phyloP scores from a whole-genome alignment of 2,888 invertebrate species.

The Oscheius onirici region DNA sequence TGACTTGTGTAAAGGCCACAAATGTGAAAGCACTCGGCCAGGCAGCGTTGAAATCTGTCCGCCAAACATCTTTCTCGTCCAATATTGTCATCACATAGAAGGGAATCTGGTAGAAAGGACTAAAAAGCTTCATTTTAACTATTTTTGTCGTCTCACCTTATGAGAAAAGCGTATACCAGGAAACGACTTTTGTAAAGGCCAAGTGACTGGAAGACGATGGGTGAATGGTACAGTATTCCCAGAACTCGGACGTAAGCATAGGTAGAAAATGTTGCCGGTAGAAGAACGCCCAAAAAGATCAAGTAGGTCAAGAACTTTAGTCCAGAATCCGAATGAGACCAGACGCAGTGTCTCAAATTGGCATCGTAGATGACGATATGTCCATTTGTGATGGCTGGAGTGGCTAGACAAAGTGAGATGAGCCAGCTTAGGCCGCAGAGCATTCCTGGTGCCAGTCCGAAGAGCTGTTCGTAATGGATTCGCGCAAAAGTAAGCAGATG shows the following conservation, averaged over 20 bases:
- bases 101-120: slow-evolving; percentile 68
- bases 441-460: slow-evolving; percentile 66
- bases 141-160: slow-evolving; percentile 48
- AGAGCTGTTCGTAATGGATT: slow-evolving; percentile 71
- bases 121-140: slow-evolving; percentile 24
- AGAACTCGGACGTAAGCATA: slow-evolving; percentile 70
- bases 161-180: slow-evolving; percentile 68
- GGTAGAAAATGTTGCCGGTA: slow-evolving; percentile 63
- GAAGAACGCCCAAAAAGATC: slow-evolving; percentile 69
- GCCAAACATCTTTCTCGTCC: slow-evolving; percentile 48
- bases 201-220: slow-evolving; percentile 70
- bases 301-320: slow-evolving; percentile 71
- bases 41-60: slow-evolving; percentile 47
- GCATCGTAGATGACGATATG: slow-evolving; percentile 67
- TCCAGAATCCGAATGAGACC: slow-evolving; percentile 65
- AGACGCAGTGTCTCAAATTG: slow-evolving; percentile 62
- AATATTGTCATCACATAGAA: slow-evolving; percentile 64
- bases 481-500: slow-evolving; percentile 71
- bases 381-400: slow-evolving; percentile 70
- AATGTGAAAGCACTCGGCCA: slow-evolving; percentile 62
- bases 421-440: slow-evolving; percentile 69
- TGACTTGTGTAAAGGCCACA: slow-evolving; percentile 59
- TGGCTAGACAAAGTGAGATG: slow-evolving; percentile 65
- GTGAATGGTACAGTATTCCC: slow-evolving; percentile 70
- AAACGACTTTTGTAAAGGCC: slow-evolving; percentile 70